phyloP scores from a whole-genome alignment of 2,113 vertebrate species.

The Phylloscopus trochiloides region DNA sequence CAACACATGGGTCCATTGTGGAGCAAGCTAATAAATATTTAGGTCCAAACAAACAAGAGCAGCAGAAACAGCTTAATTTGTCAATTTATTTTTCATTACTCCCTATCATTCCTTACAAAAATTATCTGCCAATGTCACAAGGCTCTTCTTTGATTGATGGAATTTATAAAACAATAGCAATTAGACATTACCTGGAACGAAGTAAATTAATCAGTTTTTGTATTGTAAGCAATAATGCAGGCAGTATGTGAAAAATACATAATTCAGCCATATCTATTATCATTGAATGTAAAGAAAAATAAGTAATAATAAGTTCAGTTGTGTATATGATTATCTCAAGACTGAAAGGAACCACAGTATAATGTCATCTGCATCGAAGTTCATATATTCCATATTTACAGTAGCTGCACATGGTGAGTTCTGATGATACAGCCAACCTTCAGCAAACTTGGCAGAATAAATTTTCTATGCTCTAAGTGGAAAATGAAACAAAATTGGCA shows the following conservation, averaged over 20 bases:
- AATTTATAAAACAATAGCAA: background rate
- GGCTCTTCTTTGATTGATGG: background rate
- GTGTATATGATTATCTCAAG: background rate
- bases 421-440: background rate
- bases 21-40: background rate
- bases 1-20: accelerated
- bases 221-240: background rate
- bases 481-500: background rate
- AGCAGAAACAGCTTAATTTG: background rate
- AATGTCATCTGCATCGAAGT: background rate
- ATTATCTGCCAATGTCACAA: background rate
- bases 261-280: background rate
- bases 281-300: background rate
- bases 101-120: background rate
- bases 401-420: background rate
- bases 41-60: background rate
- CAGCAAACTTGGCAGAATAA: background rate
- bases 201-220: background rate
- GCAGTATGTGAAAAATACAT: background rate
- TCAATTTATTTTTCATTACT: background rate
- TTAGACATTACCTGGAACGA: background rate
- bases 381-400: background rate
- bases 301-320: background rate
- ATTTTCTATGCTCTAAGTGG: background rate
- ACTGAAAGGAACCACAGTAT: background rate